Conservation (phyloP, 2,113 vertebrate species). For the Percina caprodes region DNA sequence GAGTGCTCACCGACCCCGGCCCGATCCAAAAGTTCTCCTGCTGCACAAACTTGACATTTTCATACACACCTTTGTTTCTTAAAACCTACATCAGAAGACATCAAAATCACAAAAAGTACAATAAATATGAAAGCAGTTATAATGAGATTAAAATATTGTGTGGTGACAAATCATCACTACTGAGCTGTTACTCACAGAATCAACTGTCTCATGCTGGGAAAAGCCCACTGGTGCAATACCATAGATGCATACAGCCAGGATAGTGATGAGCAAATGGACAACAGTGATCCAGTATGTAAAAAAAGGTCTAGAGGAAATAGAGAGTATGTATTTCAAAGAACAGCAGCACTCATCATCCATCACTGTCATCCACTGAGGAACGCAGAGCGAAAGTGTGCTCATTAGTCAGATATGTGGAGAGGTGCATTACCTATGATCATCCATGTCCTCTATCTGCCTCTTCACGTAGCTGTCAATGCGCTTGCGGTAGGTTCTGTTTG, state of each 20-base stretch:
- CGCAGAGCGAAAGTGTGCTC: not conserved
- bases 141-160: not conserved
- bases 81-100: conserved; percentile 86
- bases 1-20: conserved; percentile 92
- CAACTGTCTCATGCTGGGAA: conserved; percentile 97
- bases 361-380: not conserved
- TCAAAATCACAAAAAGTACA: not conserved
- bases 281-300: conserved; percentile 99
- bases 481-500: conserved; percentile 98
- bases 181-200: conserved; percentile 90
- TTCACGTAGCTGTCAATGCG: conserved; percentile 98
- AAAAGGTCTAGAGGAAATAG: conserved; percentile 89
- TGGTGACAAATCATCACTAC: not conserved
- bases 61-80: conserved; percentile 97
- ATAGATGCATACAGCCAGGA: conserved; percentile 95
- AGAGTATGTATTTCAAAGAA: not conserved
- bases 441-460: conserved; percentile 98
- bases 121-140: not conserved
- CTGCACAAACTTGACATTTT: conserved; percentile 98
- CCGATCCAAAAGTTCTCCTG: conserved; percentile 99
- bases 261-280: conserved; percentile 97
- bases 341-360: conserved; percentile 3
- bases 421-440: conserved; percentile 91
- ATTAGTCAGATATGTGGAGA: not conserved
- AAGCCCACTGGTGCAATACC: conserved; percentile 98